Conservation (phyloP, 1,140 invertebrate species). For the Drosophila persimilis region DNA sequence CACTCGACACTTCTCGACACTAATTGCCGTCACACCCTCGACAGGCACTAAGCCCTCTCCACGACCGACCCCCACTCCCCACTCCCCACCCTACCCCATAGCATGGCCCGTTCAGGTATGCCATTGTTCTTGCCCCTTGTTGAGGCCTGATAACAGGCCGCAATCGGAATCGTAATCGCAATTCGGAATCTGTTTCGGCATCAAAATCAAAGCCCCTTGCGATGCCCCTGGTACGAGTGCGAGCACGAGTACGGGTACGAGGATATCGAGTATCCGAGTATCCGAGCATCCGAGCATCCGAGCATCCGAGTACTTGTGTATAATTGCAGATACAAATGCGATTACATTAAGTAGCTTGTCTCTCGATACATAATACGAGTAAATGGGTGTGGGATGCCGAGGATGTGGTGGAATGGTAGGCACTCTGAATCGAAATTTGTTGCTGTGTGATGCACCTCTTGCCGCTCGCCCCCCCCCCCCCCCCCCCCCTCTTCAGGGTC, state of each 20-base stretch:
- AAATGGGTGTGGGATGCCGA: constrained; percentile 15
- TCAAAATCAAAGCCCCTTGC: constrained; percentile 44
- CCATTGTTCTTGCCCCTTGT: constrained; percentile 10
- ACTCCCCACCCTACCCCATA: constrained; percentile 2
- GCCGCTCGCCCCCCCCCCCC: too few relatives aligned
- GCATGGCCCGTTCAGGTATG: not conserved
- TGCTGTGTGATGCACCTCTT: not conserved
- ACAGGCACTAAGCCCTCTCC: constrained; percentile 52
- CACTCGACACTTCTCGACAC: constrained; percentile 67
- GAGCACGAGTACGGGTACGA: too few relatives aligned
- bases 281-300: too few relatives aligned
- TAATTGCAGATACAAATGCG: constrained; percentile 73
- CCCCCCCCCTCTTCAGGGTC: not conserved
- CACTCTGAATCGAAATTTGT: too few relatives aligned
- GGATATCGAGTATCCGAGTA: not conserved
- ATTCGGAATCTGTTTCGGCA: constrained; percentile 31
- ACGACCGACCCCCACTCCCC: constrained; percentile 11
- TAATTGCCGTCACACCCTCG: constrained; percentile 67
- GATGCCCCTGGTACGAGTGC: not conserved
- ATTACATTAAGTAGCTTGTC: constrained; percentile 76
- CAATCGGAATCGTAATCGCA: constrained; percentile 51
- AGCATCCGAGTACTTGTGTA: constrained; percentile 28
- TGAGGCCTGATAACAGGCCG: constrained; percentile 54
- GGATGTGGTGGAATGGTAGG: not conserved
- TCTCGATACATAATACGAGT: constrained; percentile 33